A percentile compares a stretch with the other conserved stretches of the same genome.
Conservation (phyloP, 2,113 vertebrate genomes). For the Nyctereutes procyonoides region DNA sequence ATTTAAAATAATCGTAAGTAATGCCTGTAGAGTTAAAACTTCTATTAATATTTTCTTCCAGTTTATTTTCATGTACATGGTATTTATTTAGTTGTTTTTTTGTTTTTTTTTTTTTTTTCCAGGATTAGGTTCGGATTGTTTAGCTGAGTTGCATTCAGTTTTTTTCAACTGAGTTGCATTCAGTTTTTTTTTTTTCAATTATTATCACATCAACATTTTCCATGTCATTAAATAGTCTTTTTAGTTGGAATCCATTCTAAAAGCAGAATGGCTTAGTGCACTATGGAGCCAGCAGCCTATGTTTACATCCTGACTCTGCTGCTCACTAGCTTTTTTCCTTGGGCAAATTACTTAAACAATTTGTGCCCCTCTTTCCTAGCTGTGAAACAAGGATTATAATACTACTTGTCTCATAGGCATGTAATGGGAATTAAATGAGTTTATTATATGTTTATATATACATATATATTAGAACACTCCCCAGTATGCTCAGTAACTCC, state of each 20-base stretch:
- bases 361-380: not conserved
- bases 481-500: not conserved
- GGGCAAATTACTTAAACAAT: not conserved
- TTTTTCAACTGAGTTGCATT: not conserved
- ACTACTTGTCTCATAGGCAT: not conserved
- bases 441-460: not conserved
- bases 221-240: not conserved
- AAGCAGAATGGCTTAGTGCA: not conserved
- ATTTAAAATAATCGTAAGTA: not conserved
- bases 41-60: not conserved
- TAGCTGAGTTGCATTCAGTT: not conserved
- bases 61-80: not conserved
- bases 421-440: not conserved
- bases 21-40: not conserved
- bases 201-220: not conserved
- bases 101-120: not conserved
- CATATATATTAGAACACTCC: not conserved
- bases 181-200: not conserved
- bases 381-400: not conserved
- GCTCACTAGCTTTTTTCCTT: not conserved
- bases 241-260: not conserved
- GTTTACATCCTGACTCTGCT: not conserved
- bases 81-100: not conserved
- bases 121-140: not conserved
- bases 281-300: fast-evolving